Evolutionary conservation across 2,113 vertebrate species (phyloP), one percentile per base, ranked within the genome.

Genomic region (Piaya cayana): DNA sequence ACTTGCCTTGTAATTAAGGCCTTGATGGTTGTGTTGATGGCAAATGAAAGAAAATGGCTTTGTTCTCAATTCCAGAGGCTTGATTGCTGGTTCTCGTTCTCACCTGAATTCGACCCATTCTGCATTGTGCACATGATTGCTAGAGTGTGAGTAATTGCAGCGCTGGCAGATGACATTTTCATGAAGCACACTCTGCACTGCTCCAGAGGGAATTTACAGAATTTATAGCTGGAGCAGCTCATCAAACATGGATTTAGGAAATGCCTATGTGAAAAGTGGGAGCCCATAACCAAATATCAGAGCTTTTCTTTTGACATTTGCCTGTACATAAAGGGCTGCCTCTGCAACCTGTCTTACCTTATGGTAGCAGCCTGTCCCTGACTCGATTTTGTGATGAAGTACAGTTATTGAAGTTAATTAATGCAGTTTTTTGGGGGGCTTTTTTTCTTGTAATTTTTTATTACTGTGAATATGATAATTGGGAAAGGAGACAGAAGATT

Each of bases 1-100:
- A 97, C 98, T 98, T 97, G 97, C 98, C 97, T 97, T 95, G 97
- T 98, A 98, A 98, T 98, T 98, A 99, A 98, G 98, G 98, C 97
- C 98, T 98, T 98, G 98, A 98, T 98, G 98, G 98, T 97, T 97
- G 97, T 98, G 98, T 98, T 98, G 98, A 98, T 96, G 97, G 98
- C 98, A 98, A 98, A 98, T 98, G 98, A 98, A 98, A 98, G 98
- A 98, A 98, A 98, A 98, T 98, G 98, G 98, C 98, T 98, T 98
- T 97, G 98, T 98, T 98, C 98, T 98, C 98, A 97, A 96, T 97
- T 97, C 98, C 97, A 97, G 96, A 90, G 96, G 96, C 98, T 97
- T 98, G 98, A 98, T 98, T 98, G 98, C 98, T 86, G 97, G 98
- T 98, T 98, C 98, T 97, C 96, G 71, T 98, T 96, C 98, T 98